Percentiles rank a stretch among this genome's conserved stretches.
phyloP scores from a whole-genome alignment of 2,888 invertebrate species.

The Synergus laeviventris region DNA sequence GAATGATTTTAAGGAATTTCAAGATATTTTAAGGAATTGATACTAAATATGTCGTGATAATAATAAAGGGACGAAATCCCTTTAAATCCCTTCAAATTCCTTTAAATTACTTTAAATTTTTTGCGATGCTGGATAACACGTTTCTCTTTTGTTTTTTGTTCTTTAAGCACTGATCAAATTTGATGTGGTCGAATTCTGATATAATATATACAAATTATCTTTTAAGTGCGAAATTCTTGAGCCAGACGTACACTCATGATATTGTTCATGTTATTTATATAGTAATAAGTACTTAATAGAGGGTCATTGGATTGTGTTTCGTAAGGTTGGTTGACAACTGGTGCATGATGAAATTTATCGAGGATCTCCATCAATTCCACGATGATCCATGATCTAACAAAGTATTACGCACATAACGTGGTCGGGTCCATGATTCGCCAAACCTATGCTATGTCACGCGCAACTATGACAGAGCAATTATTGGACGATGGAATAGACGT shows the following conservation, averaged over 20 bases:
- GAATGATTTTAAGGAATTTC: no score
- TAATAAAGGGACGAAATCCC: no score
- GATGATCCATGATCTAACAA: slow-evolving; percentile 34
- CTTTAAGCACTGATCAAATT: no score
- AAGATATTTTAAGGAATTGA: no score
- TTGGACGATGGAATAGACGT: slow-evolving; percentile 36
- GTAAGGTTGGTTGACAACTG: neutral
- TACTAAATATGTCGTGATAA: no score
- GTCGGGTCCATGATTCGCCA: slow-evolving; percentile 45
- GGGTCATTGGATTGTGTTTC: neutral
- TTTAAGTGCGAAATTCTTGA: slow-evolving; percentile 5
- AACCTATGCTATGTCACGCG: slow-evolving; percentile 45
- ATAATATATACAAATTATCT: no score
- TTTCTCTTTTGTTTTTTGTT: no score
- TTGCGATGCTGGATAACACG: no score
- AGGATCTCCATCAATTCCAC: slow-evolving; percentile 22
- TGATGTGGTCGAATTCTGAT: no score
- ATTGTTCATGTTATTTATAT: neutral
- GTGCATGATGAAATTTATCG: slow-evolving; percentile 18
- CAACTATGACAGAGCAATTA: slow-evolving; percentile 50
- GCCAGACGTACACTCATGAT: neutral
- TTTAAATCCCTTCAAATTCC: no score
- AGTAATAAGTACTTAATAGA: neutral
- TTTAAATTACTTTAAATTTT: no score
- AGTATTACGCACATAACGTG: slow-evolving; percentile 41